phyloP scores from a whole-genome alignment of 2,888 invertebrate genomes.

The Eudemis profundana region DNA sequence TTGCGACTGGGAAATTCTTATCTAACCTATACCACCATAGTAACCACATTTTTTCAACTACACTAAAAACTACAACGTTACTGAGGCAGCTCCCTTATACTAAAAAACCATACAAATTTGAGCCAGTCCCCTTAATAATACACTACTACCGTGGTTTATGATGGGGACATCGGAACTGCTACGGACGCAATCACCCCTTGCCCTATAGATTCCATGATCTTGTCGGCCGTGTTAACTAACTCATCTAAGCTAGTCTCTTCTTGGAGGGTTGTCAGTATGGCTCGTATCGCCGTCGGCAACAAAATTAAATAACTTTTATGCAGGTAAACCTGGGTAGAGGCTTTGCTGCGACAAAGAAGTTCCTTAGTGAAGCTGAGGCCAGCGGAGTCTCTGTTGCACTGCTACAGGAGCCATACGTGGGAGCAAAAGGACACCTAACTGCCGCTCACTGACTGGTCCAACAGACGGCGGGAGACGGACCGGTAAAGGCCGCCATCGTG shows the following conservation, averaged over 20 bases:
- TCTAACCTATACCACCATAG: too few relatives aligned
- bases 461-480: not conserved
- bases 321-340: conserved; percentile 9
- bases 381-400: not conserved
- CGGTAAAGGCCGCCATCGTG: conserved; percentile 13
- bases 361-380: conserved; percentile 11
- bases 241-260: not conserved
- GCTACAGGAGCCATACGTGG: conserved; percentile 33
- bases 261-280: not conserved
- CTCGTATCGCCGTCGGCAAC: not conserved
- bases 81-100: too few relatives aligned
- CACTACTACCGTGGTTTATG: too few relatives aligned
- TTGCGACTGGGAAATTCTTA: too few relatives aligned
- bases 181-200: too few relatives aligned
- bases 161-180: too few relatives aligned
- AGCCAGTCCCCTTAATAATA: too few relatives aligned
- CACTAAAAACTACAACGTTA: too few relatives aligned
- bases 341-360: not conserved
- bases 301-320: too few relatives aligned
- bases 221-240: not conserved
- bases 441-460: not conserved
- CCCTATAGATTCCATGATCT: not conserved
- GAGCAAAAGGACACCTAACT: conserved; percentile 1
- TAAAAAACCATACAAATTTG: too few relatives aligned
- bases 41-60: too few relatives aligned